Base-by-base conservation (phyloP, 2,797 vertebrate species). In the Sebastes glaucus region DNA sequence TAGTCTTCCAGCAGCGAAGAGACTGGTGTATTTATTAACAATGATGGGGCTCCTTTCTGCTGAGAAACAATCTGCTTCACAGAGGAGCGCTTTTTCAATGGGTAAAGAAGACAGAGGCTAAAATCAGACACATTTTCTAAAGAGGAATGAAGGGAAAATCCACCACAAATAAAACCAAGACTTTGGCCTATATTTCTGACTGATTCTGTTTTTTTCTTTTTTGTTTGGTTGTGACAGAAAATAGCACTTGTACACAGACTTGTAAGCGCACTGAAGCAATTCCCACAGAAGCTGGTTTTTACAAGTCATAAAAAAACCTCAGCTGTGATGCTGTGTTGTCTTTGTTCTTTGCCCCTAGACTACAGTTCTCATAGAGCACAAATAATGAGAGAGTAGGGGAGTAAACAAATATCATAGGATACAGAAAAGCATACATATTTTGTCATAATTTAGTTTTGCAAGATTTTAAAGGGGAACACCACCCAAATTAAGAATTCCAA, bases 11-110 rank as follows among this genome's bases (percentile, higher is more conserved):
- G 90, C 91, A 90, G 93, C 75, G 86, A 79, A 72, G 87, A 90
- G 84, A 91, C 92, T 83, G 83, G 86, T 88, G 92, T 88, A 81
- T 93, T 95, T 92, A 95, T 95, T 95, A 95, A 92, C 91, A 93
- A 91, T 91, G 90, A 93, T 91, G 89, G 82, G 83, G 65, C 72
- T 84, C 79, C 77, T 90, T 91, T 93, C 85, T 85, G 80, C 88
- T 80, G 87, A 88, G 88, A 85, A 89, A 87, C 88, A 92, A 91
- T 93, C 90, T 86, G 84, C 89, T 85, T 90, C 81, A 78, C 81
- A 80, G 59, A 81, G 79, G 77, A 86, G 78, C 75, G 25, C 75
- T 81, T 85, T 85, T 90, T 81, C 84, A 84, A 72, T 72, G 77
- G 77, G 62, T 68, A 49, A 82, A 92, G 84, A 82, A 92, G 84